Conservation (phyloP, 2,797 vertebrate genomes). For the Epinephelus malabaricus region DNA sequence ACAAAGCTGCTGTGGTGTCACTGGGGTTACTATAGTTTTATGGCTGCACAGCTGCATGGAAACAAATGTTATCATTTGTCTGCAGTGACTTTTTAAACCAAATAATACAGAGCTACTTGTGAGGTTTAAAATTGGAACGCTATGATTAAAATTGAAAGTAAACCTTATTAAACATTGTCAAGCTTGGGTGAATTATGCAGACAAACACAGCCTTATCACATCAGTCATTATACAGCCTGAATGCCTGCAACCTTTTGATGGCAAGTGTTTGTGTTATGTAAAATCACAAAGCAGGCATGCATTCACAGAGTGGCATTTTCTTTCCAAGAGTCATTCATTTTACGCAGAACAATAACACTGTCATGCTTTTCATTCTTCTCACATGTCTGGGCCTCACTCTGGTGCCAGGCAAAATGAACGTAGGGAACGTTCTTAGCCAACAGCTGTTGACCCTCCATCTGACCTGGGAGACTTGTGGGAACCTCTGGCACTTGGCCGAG, state of each 20-base stretch:
- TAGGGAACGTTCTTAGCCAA: constrained; percentile 62
- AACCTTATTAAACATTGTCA: constrained; percentile 35
- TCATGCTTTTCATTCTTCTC: constrained; percentile 33
- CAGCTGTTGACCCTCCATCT: constrained; percentile 69
- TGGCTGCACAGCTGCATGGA: constrained; percentile 13
- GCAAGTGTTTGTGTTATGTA: constrained; percentile 48
- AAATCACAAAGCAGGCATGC: constrained; percentile 24
- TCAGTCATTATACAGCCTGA: constrained; percentile 46
- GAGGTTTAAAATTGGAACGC: constrained; percentile 23
- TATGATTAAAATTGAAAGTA: constrained; percentile 39
- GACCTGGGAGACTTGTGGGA: constrained; percentile 69
- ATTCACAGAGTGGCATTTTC: constrained; percentile 45
- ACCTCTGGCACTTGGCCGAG: constrained; percentile 67
- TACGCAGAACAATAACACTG: constrained; percentile 44
- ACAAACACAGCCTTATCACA: constrained; percentile 39
- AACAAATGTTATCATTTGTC: constrained; percentile 17
- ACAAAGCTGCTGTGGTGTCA: constrained; percentile 15
- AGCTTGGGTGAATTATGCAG: constrained; percentile 44
- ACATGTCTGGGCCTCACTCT: constrained; percentile 28
- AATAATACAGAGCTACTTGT: constrained; percentile 21
- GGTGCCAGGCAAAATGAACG: constrained; percentile 40
- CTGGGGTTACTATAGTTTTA: constrained; percentile 14
- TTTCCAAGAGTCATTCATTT: constrained; percentile 49
- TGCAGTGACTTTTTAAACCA: constrained; percentile 32
- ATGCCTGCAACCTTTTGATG: constrained; percentile 53